Evolutionary conservation across 2,113 vertebrate species (phyloP), one percentile per base, ranked within the genome.

Genomic region (Ciconia stormi): DNA sequence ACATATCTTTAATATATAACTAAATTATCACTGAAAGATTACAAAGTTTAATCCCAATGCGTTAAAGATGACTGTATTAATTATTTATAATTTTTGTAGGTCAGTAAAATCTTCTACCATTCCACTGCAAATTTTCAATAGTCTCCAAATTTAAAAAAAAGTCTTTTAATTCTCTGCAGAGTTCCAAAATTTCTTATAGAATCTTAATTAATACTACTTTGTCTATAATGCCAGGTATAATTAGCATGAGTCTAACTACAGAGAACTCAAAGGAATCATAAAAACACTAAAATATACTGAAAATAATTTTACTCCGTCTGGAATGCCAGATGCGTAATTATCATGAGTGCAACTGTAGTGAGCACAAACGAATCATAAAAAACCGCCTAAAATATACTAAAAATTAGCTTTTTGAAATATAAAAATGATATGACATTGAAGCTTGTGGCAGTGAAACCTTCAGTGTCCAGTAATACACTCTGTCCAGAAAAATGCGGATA

Each of bases 241-340:
- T 74, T 74, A 92, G 59, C 42, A 59, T 55, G 30, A 95, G 29
- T 55, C 19, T 86, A 92, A 86, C 52, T 81, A 62, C 21, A 55
- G 16, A 83, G 23, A 94, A 66, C 86, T 78, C 72, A 87, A 86
- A 91, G 34, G 38, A 84, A 81, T 63, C 56, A 29, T 67, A 92
- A 67, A 81, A 86, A 9, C n/a, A 76, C 16, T 87, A 89, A 83
- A 96, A 92, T 74, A 78, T 18, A 78, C 23, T 67, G 72, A 91
- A 93, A 95, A 89, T 29, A 70, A 78, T 81, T 83, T 71, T 74
- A 70, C 7, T 86, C 73, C 1, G 0, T 77, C 91, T 92, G 55
- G 42, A 91, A 70, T 13, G 22, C 67, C 93, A 95, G 89, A 58
- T 95, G 89, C 38, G 53, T 30, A 84, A 81, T 92, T 92, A 91